Evolutionary conservation across 2,797 vertebrate species (phyloP), one percentile per base, ranked within the genome.

Genomic region (Channa striata): DNA sequence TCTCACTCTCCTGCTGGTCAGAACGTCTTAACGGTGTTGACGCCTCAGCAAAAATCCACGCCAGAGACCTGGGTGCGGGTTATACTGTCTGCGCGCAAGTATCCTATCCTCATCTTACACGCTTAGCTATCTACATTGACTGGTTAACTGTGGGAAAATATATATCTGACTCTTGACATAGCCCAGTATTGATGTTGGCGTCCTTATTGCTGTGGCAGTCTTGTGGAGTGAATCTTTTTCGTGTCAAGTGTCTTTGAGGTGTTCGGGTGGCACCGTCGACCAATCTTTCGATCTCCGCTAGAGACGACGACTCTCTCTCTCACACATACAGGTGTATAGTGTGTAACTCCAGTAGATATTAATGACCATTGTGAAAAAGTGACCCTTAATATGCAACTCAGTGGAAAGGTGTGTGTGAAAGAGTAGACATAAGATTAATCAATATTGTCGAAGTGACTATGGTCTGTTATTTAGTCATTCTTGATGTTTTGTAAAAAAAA

Each of bases 371-470:
- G 92, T 93, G 88, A 90, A 92, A 92, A 93, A 93, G 92, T 93
- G 91, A 92, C 90, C 90, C 91, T 93, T 93, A 92, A 88, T 94
- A 94, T 93, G 93, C 93, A 94, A 94, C 88, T 93, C 88, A 89
- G 92, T 92, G 92, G 90, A 91, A 89, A 91, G 85, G 89, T 87
- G 89, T 89, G 91, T 87, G 89, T 89, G 91, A 88, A 88, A 86
- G 90, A 89, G 88, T 92, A 89, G 79, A 82, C 81, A 83, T 91
- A 88, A 84, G 87, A 89, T 78, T 91, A 87, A 91, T 93, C 86
- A 89, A 83, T 92, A 91, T 92, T 68, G 89, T 93, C 82, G 78
- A 83, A 85, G 90, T 93, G 87, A 88, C 82, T 89, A 78, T 90
- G 83, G 87, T 93, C 84, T 90, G 89, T 91, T 91, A 81, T 93